Conservation (phyloP, 2,113 vertebrate species). For the Cyprinodon brontotheroides region DNA sequence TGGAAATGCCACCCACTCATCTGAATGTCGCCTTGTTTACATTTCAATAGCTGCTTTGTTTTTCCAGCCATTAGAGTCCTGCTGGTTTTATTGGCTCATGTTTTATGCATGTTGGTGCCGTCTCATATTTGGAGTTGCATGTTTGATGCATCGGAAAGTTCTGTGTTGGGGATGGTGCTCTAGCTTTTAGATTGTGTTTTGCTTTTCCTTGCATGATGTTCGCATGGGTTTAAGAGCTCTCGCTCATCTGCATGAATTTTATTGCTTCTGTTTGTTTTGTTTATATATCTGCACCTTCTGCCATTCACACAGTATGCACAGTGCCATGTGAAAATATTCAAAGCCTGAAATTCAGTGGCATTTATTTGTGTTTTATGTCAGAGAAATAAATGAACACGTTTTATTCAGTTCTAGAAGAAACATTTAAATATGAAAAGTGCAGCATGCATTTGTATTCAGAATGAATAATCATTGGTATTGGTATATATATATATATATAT, state of each 20-base stretch:
- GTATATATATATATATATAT: no score
- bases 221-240: no score
- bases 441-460: no score
- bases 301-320: neutral
- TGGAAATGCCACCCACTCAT: slow-evolving; percentile 31
- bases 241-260: neutral
- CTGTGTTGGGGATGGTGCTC: slow-evolving; percentile 16
- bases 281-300: neutral
- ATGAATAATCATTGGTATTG: no score
- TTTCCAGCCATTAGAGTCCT: neutral
- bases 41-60: slow-evolving; percentile 15
- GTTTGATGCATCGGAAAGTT: slow-evolving; percentile 31
- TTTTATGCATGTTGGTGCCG: slow-evolving; percentile 37
- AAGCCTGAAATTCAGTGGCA: neutral
- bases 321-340: neutral
- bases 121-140: slow-evolving; percentile 27
- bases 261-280: slow-evolving; percentile 12
- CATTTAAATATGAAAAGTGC: neutral
- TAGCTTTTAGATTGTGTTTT: slow-evolving; percentile 15
- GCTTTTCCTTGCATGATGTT: slow-evolving; percentile 14
- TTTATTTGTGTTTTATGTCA: neutral
- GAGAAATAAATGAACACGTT: neutral
- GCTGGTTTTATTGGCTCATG: slow-evolving; percentile 16
- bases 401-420: neutral
- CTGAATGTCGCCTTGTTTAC: slow-evolving; percentile 50